phyloP scores from a whole-genome alignment of 23 tunicate genomes.

The Ciona savignyi region DNA sequence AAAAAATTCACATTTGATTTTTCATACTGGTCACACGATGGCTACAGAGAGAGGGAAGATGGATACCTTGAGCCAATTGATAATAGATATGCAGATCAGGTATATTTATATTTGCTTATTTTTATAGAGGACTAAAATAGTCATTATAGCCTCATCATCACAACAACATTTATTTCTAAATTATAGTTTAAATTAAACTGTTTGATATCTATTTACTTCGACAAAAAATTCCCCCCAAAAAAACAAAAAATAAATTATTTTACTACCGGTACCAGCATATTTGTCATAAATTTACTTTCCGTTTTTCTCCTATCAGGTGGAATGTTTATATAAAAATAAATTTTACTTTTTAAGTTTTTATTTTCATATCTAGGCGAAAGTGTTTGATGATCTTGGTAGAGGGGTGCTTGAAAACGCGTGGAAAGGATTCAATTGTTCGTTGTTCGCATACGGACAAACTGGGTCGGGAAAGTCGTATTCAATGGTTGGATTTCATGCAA shows the following conservation, averaged over 20 bases:
- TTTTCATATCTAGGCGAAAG: slow-evolving; percentile 29
- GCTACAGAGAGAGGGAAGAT: slow-evolving; percentile 67
- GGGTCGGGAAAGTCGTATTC: slow-evolving; percentile 97
- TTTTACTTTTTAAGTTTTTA: background rate
- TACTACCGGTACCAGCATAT: no score
- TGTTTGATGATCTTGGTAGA: slow-evolving; percentile 66
- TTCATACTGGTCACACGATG: slow-evolving; percentile 96
- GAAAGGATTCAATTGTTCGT: slow-evolving; percentile 94
- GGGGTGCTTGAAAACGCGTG: slow-evolving; percentile 81
- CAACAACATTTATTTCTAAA: no score
- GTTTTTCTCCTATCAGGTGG: no score
- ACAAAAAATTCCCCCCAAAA: no score
- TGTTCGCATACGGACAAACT: slow-evolving; percentile 96
- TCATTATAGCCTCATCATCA: background rate
- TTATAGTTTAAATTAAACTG: no score
- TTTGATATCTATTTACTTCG: background rate
- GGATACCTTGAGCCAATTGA: slow-evolving; percentile 75
- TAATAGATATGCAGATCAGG: slow-evolving; percentile 87
- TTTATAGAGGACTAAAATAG: background rate
- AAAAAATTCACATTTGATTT: slow-evolving; percentile 75
- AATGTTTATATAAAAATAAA: no score
- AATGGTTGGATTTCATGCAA: slow-evolving; percentile 79
- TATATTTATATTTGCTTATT: background rate
- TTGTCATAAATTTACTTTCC: no score
- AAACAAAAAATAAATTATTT: no score